A percentile compares a stretch with the other conserved stretches of the same genome.
These are phyloP conservation scores for Acleris laterana DNA, from an alignment of 2,888 invertebrate species.

Conservation along the genomic window DNA sequence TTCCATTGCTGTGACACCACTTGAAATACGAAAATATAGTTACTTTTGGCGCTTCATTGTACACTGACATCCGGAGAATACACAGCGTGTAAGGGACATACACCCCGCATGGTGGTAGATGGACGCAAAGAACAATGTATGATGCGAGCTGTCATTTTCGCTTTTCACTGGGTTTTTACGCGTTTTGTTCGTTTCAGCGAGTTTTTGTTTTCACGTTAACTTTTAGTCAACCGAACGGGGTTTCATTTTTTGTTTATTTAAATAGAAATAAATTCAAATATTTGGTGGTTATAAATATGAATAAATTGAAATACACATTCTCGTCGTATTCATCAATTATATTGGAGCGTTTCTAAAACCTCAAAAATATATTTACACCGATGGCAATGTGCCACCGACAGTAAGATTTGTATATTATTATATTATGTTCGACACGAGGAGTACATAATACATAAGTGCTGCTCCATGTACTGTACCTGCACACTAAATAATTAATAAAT, in stretches of 20 bases:
- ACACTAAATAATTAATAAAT: no score
- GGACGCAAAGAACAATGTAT: conserved; percentile 19
- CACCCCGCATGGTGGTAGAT: conserved; percentile 2
- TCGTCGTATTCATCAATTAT: no score
- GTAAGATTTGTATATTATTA: no score
- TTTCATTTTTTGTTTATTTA: neutral
- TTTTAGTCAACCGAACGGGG: neutral
- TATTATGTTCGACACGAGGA: no score
- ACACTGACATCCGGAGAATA: conserved; percentile 12
- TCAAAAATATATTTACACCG: no score
- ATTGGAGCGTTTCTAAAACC: no score
- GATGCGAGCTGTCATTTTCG: conserved; percentile 23
- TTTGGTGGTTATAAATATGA: no score
- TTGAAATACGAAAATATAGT: neutral
- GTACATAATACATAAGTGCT: no score
- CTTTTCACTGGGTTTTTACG: conserved; percentile 19
- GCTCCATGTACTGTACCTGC: no score
- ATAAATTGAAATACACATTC: no score
- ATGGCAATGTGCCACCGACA: no score
- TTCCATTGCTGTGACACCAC: no score
- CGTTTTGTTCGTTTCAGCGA: conserved; percentile 8
- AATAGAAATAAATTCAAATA: neutral
- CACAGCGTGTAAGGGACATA: conserved; percentile 5
- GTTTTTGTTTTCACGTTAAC: conserved; percentile 4
- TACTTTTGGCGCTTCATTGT: neutral